Percentiles rank a stretch among this genome's conserved stretches.
phyloP scores from a whole-genome alignment of 2,113 vertebrate species.

The Lycaon pictus region DNA sequence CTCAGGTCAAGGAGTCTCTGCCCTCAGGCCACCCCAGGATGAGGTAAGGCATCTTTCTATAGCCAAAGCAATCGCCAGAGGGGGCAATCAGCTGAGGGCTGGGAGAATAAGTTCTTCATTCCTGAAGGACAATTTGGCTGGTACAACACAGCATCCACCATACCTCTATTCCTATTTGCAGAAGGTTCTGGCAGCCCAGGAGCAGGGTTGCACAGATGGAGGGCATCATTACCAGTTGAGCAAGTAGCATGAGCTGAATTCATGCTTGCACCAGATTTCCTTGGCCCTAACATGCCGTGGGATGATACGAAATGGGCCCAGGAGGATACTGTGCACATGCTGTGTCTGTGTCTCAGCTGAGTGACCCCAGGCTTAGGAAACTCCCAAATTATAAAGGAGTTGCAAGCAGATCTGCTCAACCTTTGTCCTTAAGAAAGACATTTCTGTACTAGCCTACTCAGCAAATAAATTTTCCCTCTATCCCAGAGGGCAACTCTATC shows the following conservation, averaged over 20 bases:
- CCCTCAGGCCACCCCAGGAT: not conserved
- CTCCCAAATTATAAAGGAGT: not conserved
- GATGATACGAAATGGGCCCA: not conserved
- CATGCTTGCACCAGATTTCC: not conserved
- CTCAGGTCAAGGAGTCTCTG: not conserved
- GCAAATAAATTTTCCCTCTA: not conserved
- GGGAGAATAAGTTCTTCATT: not conserved
- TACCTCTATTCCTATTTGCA: not conserved
- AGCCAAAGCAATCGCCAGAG: not conserved
- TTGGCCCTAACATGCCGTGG: not conserved
- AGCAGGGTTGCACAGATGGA: not conserved
- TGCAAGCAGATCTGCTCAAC: not conserved
- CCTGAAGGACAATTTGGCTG: not conserved
- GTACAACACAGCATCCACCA: accelerated
- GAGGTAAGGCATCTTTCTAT: not conserved
- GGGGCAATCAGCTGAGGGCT: not conserved
- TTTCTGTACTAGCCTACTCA: not conserved
- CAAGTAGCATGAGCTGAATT: not conserved
- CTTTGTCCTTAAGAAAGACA: not conserved
- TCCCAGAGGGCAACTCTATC: not conserved
- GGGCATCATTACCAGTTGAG: not conserved
- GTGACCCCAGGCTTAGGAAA: not conserved
- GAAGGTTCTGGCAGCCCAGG: not conserved
- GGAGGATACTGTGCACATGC: not conserved
- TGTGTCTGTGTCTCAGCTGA: not conserved